phyloP scores from a whole-genome alignment of 2,888 invertebrate species.

The Agrochola macilenta region DNA sequence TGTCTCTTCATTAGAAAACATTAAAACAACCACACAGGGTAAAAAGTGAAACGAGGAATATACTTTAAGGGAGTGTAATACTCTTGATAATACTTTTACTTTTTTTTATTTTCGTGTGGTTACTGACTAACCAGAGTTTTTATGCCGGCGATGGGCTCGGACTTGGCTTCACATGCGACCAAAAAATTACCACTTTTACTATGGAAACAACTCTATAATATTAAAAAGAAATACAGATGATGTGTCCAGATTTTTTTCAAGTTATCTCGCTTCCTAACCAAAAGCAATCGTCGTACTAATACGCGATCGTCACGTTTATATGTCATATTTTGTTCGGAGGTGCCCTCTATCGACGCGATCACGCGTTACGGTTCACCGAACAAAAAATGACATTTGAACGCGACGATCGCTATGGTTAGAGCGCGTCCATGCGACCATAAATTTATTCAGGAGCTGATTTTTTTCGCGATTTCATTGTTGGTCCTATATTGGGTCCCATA shows the following conservation, averaged over 20 bases:
- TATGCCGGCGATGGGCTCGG: too few species aligned
- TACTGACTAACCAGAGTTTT: too few species aligned
- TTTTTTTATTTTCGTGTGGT: too few species aligned
- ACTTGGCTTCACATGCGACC: too few species aligned
- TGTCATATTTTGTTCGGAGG: too few species aligned
- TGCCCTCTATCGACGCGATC: not conserved
- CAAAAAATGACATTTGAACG: not conserved
- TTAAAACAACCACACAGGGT: not conserved
- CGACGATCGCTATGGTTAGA: not conserved
- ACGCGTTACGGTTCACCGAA: not conserved
- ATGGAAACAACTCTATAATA: too few species aligned
- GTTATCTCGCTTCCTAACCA: not conserved
- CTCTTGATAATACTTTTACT: not conserved
- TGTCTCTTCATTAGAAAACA: not conserved
- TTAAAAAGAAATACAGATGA: too few species aligned
- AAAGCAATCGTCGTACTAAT: not conserved
- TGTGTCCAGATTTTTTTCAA: too few species aligned
- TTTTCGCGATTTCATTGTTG: too few species aligned
- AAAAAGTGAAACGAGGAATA: not conserved
- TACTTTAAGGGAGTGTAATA: not conserved
- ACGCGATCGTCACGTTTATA: too few species aligned
- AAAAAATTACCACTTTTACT: too few species aligned
- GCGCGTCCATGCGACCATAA: not conserved
- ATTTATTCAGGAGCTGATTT: too few species aligned
- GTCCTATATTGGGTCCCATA: not conserved